These are phyloP conservation scores for Melanerpes formicivorus DNA, from an alignment of 2,113 vertebrate species.

Conservation along the genomic window DNA sequence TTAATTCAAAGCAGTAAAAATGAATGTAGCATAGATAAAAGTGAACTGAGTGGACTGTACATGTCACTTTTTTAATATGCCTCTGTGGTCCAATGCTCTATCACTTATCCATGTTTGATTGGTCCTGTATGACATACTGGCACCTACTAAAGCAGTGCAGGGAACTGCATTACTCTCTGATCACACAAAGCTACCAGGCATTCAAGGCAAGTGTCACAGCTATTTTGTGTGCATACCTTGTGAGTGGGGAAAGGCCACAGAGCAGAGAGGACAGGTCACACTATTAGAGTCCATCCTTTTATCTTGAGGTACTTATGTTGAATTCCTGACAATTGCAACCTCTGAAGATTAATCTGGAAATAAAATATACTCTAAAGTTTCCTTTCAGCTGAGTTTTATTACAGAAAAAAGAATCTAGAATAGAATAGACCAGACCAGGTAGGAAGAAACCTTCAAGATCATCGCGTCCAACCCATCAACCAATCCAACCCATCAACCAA, in stretches of 20 bases:
- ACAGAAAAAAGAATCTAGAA: not conserved
- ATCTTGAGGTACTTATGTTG: not conserved
- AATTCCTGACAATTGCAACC: not conserved
- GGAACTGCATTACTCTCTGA: not conserved
- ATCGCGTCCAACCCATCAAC: too few relatives aligned
- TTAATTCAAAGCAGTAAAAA: not conserved
- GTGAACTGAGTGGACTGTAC: not conserved
- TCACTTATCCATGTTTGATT: not conserved
- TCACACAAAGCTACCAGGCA: not conserved
- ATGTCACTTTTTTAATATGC: not conserved
- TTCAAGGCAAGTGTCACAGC: not conserved
- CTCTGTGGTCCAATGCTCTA: not conserved
- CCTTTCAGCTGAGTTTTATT: not conserved
- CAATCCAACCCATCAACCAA: too few relatives aligned
- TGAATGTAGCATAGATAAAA: not conserved
- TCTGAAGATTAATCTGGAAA: not conserved
- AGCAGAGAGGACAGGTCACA: not conserved
- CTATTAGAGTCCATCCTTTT: not conserved
- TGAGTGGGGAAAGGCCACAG: rapidly evolving
- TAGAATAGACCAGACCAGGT: too few relatives aligned
- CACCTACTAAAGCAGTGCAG: not conserved
- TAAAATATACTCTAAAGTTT: not conserved
- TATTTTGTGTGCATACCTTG: not conserved
- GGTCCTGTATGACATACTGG: not conserved
- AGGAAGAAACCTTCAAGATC: too few relatives aligned